phyloP scores from a whole-genome alignment of 2,113 vertebrate genomes.

The Axis porcinus region DNA sequence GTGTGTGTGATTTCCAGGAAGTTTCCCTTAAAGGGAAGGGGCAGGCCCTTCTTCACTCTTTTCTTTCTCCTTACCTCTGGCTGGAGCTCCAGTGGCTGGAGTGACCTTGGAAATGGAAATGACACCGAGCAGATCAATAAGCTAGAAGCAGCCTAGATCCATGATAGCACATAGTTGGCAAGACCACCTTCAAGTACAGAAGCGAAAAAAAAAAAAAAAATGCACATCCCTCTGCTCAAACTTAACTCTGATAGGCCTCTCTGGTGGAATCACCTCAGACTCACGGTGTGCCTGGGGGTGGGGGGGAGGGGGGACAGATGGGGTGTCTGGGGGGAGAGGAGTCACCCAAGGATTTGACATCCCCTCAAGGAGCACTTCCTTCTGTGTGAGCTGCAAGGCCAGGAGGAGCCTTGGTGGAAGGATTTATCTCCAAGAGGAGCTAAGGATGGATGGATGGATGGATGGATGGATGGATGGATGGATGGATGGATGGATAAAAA shows the following conservation, averaged over 20 bases:
- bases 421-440: not conserved
- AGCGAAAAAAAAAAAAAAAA: not conserved
- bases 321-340: not conserved
- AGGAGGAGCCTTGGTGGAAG: not conserved
- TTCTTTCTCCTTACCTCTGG: not conserved
- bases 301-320: not conserved
- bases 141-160: not conserved
- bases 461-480: not conserved
- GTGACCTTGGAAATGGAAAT: conserved; percentile 9
- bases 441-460: not conserved
- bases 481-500: not conserved
- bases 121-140: not conserved
- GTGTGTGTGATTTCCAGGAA: not conserved
- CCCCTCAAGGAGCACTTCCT: not conserved
- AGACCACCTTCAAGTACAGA: not conserved
- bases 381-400: not conserved
- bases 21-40: not conserved
- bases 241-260: not conserved
- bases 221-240: not conserved
- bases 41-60: not conserved
- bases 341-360: not conserved
- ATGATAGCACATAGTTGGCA: not conserved
- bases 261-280: not conserved
- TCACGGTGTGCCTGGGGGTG: not conserved
- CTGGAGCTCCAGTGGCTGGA: not conserved